Base-by-base conservation (phyloP, 2,797 vertebrate genomes). In the Setipinna tenuifilis region DNA sequence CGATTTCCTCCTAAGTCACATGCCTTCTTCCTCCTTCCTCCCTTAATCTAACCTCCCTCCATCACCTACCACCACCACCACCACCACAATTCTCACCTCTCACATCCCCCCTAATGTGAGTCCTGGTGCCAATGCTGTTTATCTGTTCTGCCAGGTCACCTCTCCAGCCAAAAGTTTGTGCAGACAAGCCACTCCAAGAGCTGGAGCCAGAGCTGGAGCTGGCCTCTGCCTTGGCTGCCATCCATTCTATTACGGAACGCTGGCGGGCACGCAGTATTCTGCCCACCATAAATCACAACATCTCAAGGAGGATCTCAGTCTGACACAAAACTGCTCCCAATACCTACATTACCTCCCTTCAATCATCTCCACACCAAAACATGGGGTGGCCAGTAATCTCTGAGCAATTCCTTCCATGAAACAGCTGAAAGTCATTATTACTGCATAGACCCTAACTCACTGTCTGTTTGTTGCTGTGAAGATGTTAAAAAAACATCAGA, bases 131-230 rank as follows among this genome's bases (percentile, higher is more conserved):
- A 93, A 90, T 89, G 89, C 85, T 86, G 93, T 94, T 91, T 93
- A 91, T 93, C 92, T 90, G 92, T 78, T 83, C 86, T 86, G 89
- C 91, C 61, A 11, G 91, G 89, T 88, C 88, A 81, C 0, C 91
- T 90, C 91, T 92, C 91, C 93, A 90, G 92, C 91, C 92, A 90
- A 88, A 93, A 93, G 93, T 90, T 93, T 94, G 94, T 62, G 90
- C 93, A 95, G 94, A 95, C 93, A 89, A 94, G 92, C 87, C 91
- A 87, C 94, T 92, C 87, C 62, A 87, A 87, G 89, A 88, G 86
- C 90, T 89, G 93, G 95, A 97, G 95, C 96, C 94, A 96, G 95
- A 54, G 94, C 94, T 95, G 95, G 92, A 94, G 95, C 92, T 95
- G 96, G 95, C 94, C 96, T 95, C 93, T 93, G 93, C 92, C 93